Percentiles rank a stretch among this genome's conserved stretches.
Evolutionary conservation across 2,797 vertebrate species (phyloP).

Genomic region (Pampus argenteus): DNA sequence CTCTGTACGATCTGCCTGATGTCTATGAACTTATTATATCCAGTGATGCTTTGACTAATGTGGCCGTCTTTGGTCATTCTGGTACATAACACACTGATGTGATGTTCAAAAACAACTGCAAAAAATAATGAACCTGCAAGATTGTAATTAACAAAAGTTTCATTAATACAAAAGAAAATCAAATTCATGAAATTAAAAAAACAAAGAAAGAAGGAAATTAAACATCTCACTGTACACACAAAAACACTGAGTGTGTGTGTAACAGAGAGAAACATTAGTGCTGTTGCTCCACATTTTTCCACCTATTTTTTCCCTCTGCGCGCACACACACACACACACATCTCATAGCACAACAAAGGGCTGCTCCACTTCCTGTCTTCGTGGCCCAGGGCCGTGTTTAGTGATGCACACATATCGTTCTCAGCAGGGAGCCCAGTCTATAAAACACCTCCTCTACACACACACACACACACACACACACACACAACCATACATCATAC

Average conservation of each 20-base stretch:
- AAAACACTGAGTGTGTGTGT: neutral
- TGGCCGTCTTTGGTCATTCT: neutral
- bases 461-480: slow-evolving; percentile 25
- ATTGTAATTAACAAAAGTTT: neutral
- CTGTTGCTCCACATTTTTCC: neutral
- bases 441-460: slow-evolving; percentile 3
- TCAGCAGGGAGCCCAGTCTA: slow-evolving; percentile 49
- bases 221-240: neutral
- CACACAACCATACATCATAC: slow-evolving; percentile 30
- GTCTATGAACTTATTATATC: neutral
- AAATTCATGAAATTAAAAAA: neutral
- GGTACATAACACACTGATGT: no score
- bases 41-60: neutral
- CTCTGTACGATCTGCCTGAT: neutral
- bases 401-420: slow-evolving; percentile 48
- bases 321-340: slow-evolving; percentile 9
- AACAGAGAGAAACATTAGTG: neutral
- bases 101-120: neutral
- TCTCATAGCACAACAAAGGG: slow-evolving; percentile 67
- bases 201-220: neutral
- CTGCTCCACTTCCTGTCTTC: slow-evolving; percentile 63
- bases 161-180: neutral
- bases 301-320: neutral
- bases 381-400: slow-evolving; percentile 53
- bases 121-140: neutral